Evolutionary conservation across 2,113 vertebrate species (phyloP).

Genomic region (Amazona vittata): DNA sequence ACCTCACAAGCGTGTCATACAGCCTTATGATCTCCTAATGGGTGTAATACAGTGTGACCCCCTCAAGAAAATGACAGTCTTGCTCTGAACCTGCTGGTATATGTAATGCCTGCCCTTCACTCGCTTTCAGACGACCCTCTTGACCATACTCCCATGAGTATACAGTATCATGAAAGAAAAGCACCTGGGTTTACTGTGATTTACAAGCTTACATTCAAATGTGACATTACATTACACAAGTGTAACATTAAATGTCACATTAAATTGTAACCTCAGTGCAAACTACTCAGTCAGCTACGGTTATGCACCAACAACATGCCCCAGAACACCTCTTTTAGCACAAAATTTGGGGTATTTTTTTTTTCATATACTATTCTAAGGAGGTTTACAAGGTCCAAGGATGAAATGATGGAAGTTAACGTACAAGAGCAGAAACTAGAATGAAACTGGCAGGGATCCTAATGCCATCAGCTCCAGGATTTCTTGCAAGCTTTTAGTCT

Average conservation of each 20-base stretch:
- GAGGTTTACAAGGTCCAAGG: background rate
- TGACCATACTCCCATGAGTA: background rate
- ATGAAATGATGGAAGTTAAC: background rate
- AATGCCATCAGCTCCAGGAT: background rate
- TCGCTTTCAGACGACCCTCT: rapidly evolving
- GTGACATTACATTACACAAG: too few relatives aligned
- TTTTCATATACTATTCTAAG: background rate
- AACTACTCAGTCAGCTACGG: rapidly evolving
- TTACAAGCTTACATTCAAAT: background rate
- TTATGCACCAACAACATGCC: too few relatives aligned
- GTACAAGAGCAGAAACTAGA: background rate
- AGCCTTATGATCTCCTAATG: background rate
- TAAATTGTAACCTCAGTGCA: background rate
- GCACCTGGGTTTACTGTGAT: background rate
- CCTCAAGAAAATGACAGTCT: too few relatives aligned
- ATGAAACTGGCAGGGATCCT: background rate
- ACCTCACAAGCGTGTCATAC: background rate
- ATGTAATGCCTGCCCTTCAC: too few relatives aligned
- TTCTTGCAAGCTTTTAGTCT: background rate
- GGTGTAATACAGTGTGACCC: background rate
- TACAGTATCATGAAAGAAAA: background rate
- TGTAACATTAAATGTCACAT: too few relatives aligned
- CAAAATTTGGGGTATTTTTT: background rate
- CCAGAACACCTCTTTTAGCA: background rate
- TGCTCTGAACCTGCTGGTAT: background rate